Evolutionary conservation across 2,888 invertebrate species (phyloP).

Genomic region (Cataglyphis altisquamis): DNA sequence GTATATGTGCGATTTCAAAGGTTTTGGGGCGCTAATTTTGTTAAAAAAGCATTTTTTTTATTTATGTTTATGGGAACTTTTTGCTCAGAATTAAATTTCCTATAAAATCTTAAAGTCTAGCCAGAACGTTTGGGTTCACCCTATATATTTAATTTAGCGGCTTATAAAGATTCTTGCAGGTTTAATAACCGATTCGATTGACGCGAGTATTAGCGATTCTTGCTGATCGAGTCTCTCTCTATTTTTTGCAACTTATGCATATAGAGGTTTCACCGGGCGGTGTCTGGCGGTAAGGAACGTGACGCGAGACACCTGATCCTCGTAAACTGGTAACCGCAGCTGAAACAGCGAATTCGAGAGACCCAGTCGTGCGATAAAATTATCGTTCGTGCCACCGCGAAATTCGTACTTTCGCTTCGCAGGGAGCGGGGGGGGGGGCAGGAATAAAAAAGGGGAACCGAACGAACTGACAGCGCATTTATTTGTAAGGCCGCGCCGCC

Average conservation of each 20-base stretch:
- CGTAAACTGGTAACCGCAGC: conserved; percentile 43
- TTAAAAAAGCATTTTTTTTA: too few relatives aligned
- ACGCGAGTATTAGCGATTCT: not conserved
- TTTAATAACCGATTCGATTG: not conserved
- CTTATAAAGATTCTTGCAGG: not conserved
- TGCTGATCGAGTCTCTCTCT: not conserved
- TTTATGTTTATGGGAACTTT: too few relatives aligned
- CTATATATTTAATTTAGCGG: too few relatives aligned
- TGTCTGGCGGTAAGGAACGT: conserved; percentile 22
- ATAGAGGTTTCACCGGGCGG: conserved; percentile 4
- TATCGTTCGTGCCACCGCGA: conserved; percentile 9
- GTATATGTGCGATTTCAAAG: too few relatives aligned
- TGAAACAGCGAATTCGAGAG: conserved; percentile 46
- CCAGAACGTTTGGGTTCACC: too few relatives aligned
- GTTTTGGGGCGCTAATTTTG: too few relatives aligned
- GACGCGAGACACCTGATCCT: conserved; percentile 42
- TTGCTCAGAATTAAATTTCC: too few relatives aligned
- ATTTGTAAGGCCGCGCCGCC: not conserved
- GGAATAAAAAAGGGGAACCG: not conserved
- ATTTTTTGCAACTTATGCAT: conserved; percentile 28
- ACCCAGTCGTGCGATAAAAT: conserved; percentile 31
- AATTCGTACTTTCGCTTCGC: conserved; percentile 21
- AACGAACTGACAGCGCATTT: not conserved
- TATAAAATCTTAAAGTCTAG: too few relatives aligned
- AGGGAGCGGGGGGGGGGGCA: not conserved